Conservation (phyloP, 2,797 vertebrate species). For the Sebastes vulpes region DNA sequence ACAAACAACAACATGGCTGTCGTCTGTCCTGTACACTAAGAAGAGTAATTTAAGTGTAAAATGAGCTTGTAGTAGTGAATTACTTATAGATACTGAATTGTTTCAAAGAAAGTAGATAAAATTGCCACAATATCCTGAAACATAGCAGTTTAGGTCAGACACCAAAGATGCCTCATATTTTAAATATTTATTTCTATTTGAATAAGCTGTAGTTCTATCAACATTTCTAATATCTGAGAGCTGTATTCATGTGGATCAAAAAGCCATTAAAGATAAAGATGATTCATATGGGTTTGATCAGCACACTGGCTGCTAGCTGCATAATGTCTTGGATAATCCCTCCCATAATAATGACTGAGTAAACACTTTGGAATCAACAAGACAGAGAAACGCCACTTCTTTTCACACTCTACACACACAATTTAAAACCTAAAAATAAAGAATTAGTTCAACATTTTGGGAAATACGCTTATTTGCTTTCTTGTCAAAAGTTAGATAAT, state of each 20-base stretch:
- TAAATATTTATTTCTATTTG: not conserved
- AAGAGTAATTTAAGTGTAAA: not conserved
- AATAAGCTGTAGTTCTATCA: not conserved
- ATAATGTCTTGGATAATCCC: not conserved
- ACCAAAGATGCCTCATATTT: not conserved
- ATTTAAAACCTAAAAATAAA: not conserved
- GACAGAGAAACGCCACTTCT: not conserved
- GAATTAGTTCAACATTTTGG: not conserved
- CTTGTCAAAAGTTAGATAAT: not conserved
- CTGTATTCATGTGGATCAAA: not conserved
- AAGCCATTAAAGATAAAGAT: constrained; percentile 1
- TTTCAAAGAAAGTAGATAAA: not conserved
- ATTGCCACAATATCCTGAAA: not conserved
- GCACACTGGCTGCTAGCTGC: not conserved
- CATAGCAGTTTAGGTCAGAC: not conserved
- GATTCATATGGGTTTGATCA: not conserved
- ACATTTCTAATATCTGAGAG: not conserved
- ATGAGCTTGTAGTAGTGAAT: not conserved
- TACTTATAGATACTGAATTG: not conserved
- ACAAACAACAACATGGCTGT: not conserved
- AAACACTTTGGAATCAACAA: not conserved
- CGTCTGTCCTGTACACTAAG: not conserved
- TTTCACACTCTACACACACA: not conserved
- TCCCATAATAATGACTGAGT: constrained; percentile 4
- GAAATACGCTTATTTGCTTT: not conserved